These are phyloP conservation scores for Apodemus sylvaticus DNA, from an alignment of 2,113 vertebrate genomes.

Conservation along the genomic window DNA sequence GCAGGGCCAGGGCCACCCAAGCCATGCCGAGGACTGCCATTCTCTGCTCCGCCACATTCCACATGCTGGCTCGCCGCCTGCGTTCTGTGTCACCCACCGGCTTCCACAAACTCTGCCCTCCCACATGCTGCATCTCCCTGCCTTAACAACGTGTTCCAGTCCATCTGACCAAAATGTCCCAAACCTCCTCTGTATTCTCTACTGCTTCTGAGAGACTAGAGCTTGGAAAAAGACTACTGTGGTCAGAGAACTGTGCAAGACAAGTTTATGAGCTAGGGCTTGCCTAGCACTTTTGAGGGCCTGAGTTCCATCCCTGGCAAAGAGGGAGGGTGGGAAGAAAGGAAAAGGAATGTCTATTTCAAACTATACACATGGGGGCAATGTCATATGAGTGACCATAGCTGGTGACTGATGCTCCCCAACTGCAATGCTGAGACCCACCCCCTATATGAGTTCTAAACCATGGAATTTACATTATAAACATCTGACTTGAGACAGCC, in stretches of 20 bases:
- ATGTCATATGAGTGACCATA: neutral
- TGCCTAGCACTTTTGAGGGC: neutral
- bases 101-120: neutral
- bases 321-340: neutral
- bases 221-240: neutral
- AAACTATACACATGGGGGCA: neutral
- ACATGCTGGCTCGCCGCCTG: neutral
- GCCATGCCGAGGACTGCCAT: neutral
- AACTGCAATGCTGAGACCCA: neutral
- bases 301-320: neutral
- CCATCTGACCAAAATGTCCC: neutral
- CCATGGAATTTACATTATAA: neutral
- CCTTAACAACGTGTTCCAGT: neutral
- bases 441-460: neutral
- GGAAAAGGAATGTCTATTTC: neutral
- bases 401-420: neutral
- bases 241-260: neutral
- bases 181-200: neutral
- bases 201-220: neutral
- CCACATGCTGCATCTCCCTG: accelerated
- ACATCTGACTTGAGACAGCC: neutral
- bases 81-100: neutral
- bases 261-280: neutral
- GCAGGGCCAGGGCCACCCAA: neutral
- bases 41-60: neutral